phyloP scores from a whole-genome alignment of 2,888 invertebrate genomes.

The Brachypalpus laphriformis region DNA sequence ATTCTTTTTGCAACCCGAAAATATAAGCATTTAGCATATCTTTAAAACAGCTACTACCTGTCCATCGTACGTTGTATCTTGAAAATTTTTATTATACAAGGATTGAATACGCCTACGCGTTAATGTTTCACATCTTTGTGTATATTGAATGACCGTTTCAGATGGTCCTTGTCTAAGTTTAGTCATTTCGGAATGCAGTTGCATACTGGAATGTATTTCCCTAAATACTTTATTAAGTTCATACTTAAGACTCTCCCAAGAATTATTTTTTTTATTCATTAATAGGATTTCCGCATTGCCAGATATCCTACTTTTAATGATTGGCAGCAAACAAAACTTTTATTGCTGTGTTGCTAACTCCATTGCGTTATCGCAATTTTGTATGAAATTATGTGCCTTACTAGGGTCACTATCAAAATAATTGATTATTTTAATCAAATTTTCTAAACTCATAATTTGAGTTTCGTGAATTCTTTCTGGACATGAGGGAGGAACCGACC shows the following conservation, averaged over 20 bases:
- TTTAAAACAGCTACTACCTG: not conserved
- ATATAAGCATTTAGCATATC: not conserved
- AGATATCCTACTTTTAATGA: conserved; percentile 20
- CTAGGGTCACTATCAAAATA: conserved; percentile 5
- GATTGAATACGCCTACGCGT: not conserved
- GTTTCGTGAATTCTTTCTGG: not conserved
- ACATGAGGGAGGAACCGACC: not conserved
- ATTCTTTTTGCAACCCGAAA: too few relatives aligned
- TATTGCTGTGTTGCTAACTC: not conserved
- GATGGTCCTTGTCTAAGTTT: not conserved
- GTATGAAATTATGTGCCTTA: conserved; percentile 19
- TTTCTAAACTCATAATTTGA: not conserved
- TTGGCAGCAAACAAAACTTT: not conserved
- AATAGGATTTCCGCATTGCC: conserved; percentile 14
- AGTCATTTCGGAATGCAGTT: not conserved
- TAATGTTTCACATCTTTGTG: not conserved
- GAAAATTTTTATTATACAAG: not conserved
- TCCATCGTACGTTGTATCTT: not conserved
- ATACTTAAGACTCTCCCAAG: not conserved
- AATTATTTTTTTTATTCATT: conserved; percentile 7
- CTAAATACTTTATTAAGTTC: conserved; percentile 9
- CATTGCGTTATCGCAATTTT: conserved; percentile 25
- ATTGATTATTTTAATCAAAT: conserved; percentile 7
- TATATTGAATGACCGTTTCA: not conserved
- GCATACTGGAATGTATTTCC: conserved; percentile 4